A percentile compares a stretch with the other conserved stretches of the same genome.
Evolutionary conservation across 2,113 vertebrate species (phyloP).

Genomic region (Chroicocephalus ridibundus): DNA sequence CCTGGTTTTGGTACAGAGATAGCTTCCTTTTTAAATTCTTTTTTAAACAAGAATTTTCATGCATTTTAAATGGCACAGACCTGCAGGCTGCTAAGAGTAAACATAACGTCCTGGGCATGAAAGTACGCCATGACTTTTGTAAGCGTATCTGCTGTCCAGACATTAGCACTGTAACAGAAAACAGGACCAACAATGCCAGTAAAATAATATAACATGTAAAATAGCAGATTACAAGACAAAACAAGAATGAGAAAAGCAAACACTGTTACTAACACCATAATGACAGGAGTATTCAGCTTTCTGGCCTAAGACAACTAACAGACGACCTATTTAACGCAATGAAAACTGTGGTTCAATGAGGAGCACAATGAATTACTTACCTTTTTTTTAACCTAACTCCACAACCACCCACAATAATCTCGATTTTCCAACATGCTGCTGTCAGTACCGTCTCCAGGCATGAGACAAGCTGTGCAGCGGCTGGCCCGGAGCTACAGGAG

Average conservation of each 20-base stretch:
- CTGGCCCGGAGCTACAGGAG: not conserved
- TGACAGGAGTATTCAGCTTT: not conserved
- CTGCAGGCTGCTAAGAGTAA: conserved; percentile 72
- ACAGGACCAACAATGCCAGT: not conserved
- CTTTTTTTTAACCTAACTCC: not conserved
- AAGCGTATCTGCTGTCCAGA: conserved; percentile 71
- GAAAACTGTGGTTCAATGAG: not conserved
- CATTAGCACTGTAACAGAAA: conserved; percentile 58
- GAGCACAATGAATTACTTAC: not conserved
- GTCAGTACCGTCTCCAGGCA: not conserved
- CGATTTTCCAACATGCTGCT: not conserved
- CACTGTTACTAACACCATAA: not conserved
- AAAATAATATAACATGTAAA: not conserved
- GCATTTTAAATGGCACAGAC: conserved; percentile 54
- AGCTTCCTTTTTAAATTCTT: not conserved
- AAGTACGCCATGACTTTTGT: conserved; percentile 69
- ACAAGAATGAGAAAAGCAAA: not conserved
- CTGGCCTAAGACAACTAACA: not conserved
- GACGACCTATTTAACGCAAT: not conserved
- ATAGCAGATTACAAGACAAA: not conserved
- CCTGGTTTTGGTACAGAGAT: not conserved
- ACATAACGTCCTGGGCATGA: conserved; percentile 39
- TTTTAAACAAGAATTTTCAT: not conserved
- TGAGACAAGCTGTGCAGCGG: not conserved
- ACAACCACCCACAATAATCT: not conserved